These are phyloP conservation scores for Potamarius usumacintae DNA, from an alignment of 2,113 vertebrate genomes.

Conservation along the genomic window DNA sequence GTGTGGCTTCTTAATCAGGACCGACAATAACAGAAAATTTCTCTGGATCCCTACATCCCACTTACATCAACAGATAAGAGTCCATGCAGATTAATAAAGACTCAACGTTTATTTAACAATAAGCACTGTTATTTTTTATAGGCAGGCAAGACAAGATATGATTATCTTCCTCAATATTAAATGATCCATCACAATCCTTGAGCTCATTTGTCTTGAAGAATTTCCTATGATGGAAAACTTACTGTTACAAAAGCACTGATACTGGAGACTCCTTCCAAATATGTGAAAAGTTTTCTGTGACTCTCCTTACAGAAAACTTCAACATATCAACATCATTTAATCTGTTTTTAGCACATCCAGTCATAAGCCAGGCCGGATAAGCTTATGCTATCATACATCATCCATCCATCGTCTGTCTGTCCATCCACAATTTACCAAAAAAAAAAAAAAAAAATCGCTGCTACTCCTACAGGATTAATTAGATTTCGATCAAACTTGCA, in stretches of 20 bases:
- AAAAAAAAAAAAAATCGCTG: too few relatives aligned
- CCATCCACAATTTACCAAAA: too few relatives aligned
- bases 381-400: too few relatives aligned
- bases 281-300: not conserved
- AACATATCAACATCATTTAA: not conserved
- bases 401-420: too few relatives aligned
- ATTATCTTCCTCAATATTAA: not conserved
- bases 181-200: not conserved
- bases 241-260: not conserved
- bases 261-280: not conserved
- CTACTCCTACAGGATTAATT: too few relatives aligned
- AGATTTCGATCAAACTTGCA: too few relatives aligned
- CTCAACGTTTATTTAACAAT: slow-evolving; percentile 40
- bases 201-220: not conserved
- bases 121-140: slow-evolving; percentile 31
- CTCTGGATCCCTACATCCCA: slow-evolving; percentile 31
- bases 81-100: slow-evolving; percentile 33
- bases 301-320: not conserved
- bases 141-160: not conserved
- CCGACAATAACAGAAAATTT: slow-evolving; percentile 42
- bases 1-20: slow-evolving; percentile 25
- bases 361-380: too few relatives aligned
- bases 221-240: not conserved
- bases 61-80: slow-evolving; percentile 46
- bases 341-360: too few relatives aligned